Evolutionary conservation across 1,140 invertebrate genomes (phyloP).

Genomic region (Drosophila takahashii): DNA sequence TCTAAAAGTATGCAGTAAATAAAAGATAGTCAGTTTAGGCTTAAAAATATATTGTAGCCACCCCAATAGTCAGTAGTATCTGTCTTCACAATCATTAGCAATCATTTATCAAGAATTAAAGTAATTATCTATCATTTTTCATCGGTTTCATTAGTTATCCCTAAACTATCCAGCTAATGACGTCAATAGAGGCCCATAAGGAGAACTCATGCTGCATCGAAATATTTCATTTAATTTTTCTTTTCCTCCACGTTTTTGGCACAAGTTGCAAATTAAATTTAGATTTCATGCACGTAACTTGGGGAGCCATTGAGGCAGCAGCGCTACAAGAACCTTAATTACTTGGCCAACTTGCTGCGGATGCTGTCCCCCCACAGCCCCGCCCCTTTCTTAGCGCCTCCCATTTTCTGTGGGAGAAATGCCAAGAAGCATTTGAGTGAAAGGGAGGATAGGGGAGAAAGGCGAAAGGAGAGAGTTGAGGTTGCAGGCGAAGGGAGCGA

Average conservation of each 20-base stretch:
- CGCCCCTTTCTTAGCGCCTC: slow-evolving; percentile 1
- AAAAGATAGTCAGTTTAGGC: too few species aligned
- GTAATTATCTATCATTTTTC: slow-evolving; percentile 5
- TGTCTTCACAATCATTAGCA: too few species aligned
- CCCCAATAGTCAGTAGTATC: too few species aligned
- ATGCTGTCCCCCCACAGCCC: slow-evolving; percentile 28
- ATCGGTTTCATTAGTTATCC: not conserved
- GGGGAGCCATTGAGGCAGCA: slow-evolving; percentile 40
- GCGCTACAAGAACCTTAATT: slow-evolving; percentile 65
- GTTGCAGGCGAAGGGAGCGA: slow-evolving; percentile 36
- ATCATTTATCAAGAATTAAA: too few species aligned
- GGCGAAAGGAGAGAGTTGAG: not conserved
- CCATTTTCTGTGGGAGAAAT: slow-evolving; percentile 20
- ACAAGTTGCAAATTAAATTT: slow-evolving; percentile 81
- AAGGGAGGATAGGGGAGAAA: not conserved
- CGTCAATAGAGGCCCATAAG: slow-evolving; percentile 48
- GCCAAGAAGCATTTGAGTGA: slow-evolving; percentile 11
- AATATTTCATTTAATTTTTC: slow-evolving; percentile 47
- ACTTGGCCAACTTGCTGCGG: slow-evolving; percentile 55
- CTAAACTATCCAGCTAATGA: slow-evolving; percentile 42
- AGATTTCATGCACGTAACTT: slow-evolving; percentile 75
- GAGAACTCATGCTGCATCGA: slow-evolving; percentile 27
- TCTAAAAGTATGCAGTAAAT: too few species aligned
- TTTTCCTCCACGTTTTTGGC: slow-evolving; percentile 49
- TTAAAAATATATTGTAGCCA: too few species aligned